A percentile compares a stretch with the other conserved stretches of the same genome.
These are phyloP conservation scores for Megaptera novaeangliae DNA, from an alignment of 2,113 vertebrate genomes.

Conservation along the genomic window DNA sequence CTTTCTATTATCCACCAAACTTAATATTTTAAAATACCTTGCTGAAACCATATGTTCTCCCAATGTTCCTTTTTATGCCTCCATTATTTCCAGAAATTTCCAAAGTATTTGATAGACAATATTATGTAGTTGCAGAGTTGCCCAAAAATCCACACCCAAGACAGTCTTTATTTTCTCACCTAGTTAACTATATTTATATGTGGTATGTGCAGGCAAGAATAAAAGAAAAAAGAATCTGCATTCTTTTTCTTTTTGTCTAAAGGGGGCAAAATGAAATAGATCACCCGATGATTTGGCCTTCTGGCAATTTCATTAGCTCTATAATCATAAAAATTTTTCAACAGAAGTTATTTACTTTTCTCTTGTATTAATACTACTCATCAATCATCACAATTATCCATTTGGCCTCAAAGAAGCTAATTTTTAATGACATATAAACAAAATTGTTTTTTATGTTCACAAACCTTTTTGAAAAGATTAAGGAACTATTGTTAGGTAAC, in stretches of 20 bases:
- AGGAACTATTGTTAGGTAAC: neutral
- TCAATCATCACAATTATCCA: neutral
- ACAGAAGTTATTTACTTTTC: neutral
- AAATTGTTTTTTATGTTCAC: neutral
- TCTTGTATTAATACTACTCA: neutral
- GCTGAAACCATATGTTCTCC: neutral
- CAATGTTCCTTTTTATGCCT: neutral
- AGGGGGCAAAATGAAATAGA: neutral
- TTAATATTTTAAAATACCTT: neutral
- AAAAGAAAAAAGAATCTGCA: neutral
- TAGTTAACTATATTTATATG: neutral
- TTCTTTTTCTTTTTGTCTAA: neutral
- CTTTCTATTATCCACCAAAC: neutral
- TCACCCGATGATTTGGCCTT: neutral
- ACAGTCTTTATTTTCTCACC: neutral
- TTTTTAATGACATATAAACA: neutral
- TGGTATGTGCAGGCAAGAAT: neutral
- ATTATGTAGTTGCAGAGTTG: neutral
- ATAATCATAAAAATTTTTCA: neutral
- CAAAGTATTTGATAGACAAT: neutral
- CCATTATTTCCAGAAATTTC: neutral
- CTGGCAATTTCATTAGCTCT: neutral
- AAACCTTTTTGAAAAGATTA: slow-evolving; percentile 6
- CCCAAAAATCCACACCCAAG: neutral
- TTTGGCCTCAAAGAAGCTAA: neutral